Conservation (phyloP, 2,888 invertebrate species). For the Mythimna lalbum region DNA sequence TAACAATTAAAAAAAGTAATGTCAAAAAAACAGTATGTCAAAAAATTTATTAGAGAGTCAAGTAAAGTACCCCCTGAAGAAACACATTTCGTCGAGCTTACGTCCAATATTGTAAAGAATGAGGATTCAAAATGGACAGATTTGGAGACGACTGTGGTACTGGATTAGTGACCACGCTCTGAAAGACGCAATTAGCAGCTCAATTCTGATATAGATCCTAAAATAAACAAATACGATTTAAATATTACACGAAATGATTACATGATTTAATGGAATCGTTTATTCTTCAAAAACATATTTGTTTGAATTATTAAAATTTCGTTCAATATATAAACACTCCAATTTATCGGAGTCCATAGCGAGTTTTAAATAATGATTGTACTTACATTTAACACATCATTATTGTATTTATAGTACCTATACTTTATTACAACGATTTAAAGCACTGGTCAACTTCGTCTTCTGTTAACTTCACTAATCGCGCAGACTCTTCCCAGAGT, state of each 20-base stretch:
- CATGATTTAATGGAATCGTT: too few relatives aligned
- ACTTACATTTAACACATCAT: not conserved
- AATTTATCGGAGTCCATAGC: not conserved
- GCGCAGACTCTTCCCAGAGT: slow-evolving; percentile 68
- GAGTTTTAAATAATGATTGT: not conserved
- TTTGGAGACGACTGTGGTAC: not conserved
- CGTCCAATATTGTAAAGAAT: too few relatives aligned
- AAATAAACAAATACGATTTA: not conserved
- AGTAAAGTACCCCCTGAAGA: too few relatives aligned
- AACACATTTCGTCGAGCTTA: too few relatives aligned
- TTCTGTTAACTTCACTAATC: slow-evolving; percentile 56
- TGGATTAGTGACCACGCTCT: too few relatives aligned
- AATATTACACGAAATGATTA: too few relatives aligned
- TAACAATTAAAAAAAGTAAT: too few relatives aligned
- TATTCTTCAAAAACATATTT: not conserved
- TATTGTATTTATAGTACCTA: not conserved
- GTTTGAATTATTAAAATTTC: not conserved
- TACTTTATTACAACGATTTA: not conserved
- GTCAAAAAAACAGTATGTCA: too few relatives aligned
- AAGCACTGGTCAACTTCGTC: slow-evolving; percentile 51
- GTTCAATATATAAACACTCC: not conserved
- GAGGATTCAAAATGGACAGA: not conserved
- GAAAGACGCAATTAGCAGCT: not conserved
- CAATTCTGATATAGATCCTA: not conserved
- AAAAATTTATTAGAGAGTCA: too few relatives aligned